Evolutionary conservation across 2,113 vertebrate genomes (phyloP), one percentile per base, ranked within the genome.

Genomic region (Kryptolebias marmoratus): DNA sequence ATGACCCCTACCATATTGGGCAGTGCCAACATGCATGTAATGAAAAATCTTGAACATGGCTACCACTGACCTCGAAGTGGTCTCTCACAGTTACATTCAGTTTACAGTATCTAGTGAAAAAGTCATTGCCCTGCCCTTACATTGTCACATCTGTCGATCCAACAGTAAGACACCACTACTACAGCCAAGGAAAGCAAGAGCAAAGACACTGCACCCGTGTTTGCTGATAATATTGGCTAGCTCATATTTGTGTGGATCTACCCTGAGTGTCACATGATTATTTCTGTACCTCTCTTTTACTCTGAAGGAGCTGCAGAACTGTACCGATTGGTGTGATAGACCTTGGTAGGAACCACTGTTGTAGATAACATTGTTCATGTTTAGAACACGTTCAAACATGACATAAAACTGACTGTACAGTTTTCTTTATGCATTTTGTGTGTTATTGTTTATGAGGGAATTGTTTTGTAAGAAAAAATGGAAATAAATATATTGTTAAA

Each of bases 361-460:
- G 92, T 93, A 93, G 90, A 93, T 93, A 92, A 82, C 85, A 87
- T 89, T 83, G 86, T 90, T 92, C 91, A 87, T 91, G 91, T 92
- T 91, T 90, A 92, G 91, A 90, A 90, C 90, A 87, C 76, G 77
- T 91, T 87, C 86, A 58, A 77, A 92, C 87, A 80, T 89, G 87
- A 88, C 83, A 49, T 59, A 5, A 81, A 88, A 85, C 86, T 84
- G 83, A 91, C 88, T 93, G 91, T 91, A 93, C 88, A 93, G 91
- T 93, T 92, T 93, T 90, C 84, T 90, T 91, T 91, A 92, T 89
- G 88, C 90, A 91, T 93, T 93, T 91, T 92, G 85, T 93, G 91
- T 93, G 89, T 93, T 90, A 87, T 91, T 90, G 89, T 93, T 91
- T 93, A 93, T 86, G 87, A 89, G 84, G 84, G 82, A 92, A 88